phyloP scores from a whole-genome alignment of 2,888 invertebrate species.

The Drosophila leonis region DNA sequence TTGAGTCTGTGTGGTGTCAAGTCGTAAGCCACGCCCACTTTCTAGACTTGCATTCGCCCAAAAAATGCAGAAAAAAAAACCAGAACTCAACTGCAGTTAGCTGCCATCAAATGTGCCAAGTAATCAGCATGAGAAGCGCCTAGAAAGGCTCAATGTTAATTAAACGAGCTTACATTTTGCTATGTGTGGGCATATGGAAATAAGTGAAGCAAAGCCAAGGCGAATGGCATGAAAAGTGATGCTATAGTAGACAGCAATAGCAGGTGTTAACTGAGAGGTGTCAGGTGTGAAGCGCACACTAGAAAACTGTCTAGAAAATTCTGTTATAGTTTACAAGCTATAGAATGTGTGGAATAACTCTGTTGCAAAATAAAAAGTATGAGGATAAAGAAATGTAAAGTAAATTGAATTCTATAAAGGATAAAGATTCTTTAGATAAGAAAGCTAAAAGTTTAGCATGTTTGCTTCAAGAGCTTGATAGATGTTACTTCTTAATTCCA shows the following conservation, averaged over 20 bases:
- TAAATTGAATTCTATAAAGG: not conserved
- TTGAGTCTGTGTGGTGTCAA: conserved; percentile 22
- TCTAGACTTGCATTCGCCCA: conserved; percentile 21
- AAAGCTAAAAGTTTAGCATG: not conserved
- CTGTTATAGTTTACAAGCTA: not conserved
- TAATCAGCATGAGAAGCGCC: conserved; percentile 39
- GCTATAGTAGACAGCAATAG: not conserved
- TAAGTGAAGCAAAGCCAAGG: not conserved
- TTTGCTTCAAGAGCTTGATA: not conserved
- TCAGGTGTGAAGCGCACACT: not conserved
- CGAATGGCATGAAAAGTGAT: not conserved
- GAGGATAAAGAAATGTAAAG: not conserved
- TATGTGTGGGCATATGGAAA: not conserved
- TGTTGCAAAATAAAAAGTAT: not conserved
- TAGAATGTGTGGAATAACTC: not conserved
- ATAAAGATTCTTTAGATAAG: not conserved
- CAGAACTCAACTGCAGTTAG: conserved; percentile 6
- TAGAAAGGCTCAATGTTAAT: conserved; percentile 19
- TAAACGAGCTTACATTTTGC: not conserved
- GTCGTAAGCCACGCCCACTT: conserved; percentile 39
- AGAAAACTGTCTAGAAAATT: not conserved
- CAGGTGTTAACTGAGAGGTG: conserved; percentile 1
- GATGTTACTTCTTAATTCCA: not conserved
- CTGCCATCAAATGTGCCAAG: not conserved
- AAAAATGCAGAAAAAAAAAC: too few relatives aligned